phyloP scores from a whole-genome alignment of 2,888 invertebrate species.

The Chaitophorus viminalis region DNA sequence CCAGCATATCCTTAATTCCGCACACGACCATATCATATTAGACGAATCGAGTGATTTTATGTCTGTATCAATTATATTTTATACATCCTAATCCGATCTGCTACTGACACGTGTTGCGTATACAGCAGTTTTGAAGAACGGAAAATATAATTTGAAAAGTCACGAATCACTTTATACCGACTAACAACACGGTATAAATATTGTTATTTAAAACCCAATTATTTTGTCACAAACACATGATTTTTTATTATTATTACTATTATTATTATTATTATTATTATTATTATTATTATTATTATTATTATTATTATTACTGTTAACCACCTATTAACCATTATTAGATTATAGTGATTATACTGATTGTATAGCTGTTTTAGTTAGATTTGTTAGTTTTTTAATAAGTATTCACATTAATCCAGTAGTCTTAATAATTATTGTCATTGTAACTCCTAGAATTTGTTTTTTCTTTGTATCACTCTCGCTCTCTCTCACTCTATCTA shows the following conservation, averaged over 20 bases:
- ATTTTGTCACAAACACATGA: constrained; percentile 35
- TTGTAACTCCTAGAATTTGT: constrained; percentile 17
- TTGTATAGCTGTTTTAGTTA: constrained; percentile 44
- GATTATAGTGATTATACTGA: constrained; percentile 42
- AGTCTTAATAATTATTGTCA: constrained; percentile 20
- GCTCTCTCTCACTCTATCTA: neutral
- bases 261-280: constrained; percentile 27
- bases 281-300: constrained; percentile 27
- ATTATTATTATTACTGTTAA: constrained; percentile 36
- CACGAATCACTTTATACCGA: neutral
- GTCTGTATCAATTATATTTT: neutral
- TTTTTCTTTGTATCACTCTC: constrained; percentile 7
- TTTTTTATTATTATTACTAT: constrained; percentile 21
- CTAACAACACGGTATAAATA: neutral
- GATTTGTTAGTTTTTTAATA: constrained; percentile 41
- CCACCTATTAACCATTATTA: constrained; percentile 43
- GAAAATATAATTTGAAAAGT: neutral
- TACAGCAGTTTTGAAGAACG: neutral
- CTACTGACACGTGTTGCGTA: neutral
- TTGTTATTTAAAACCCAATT: constrained; percentile 16
- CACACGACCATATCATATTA: constrained; percentile 54
- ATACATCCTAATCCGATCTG: neutral
- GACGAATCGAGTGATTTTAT: constrained; percentile 8
- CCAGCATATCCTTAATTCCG: constrained; percentile 42
- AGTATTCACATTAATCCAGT: constrained; percentile 38